Base-by-base conservation (phyloP, 2,888 invertebrate species). In the Panopea generosa region DNA sequence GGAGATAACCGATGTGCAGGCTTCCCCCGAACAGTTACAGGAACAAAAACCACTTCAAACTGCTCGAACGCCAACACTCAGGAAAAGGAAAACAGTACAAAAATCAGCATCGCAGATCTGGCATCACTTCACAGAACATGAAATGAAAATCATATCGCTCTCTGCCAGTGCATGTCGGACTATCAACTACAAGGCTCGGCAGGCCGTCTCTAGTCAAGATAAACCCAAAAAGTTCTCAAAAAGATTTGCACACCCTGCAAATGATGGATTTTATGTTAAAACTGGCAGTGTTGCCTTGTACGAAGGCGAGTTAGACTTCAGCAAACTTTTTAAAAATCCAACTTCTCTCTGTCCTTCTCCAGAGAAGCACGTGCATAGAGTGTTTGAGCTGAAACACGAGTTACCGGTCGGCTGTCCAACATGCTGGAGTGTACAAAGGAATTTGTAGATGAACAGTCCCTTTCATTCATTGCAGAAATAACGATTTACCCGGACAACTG, bases 391-490 rank as follows among this genome's bases (percentile, higher is more conserved):
- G 26, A 72, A 74, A 22, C 69, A 68, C 9, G 77, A 70, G 20
- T 60, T 84, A 11, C 83, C 84, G 1, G 45, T 83, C 16, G 83
- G 82, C 18, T 84, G 84, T 60, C 84, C 84, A 16, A 84, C 84
- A 7, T 84, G 84, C 33, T 84, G 84, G 84, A 84, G 84, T 66
- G 69, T 82, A 9, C 82, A 76, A 52, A 71, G 84, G 68, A 84
- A 84, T 53, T 24, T 26, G 52, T 52, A 52, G 47, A 7, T 33
- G n/a, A n/a, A n/a, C n/a, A n/a, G n/a, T n/a, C n/a, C n/a, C n/a
- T n/a, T n/a, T n/a, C n/a, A n/a, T n/a, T n/a, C n/a, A n/a, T n/a
- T n/a, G n/a, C n/a, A n/a, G n/a, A n/a, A n/a, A n/a, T n/a, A n/a
- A n/a, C n/a, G n/a, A n/a, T n/a, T n/a, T n/a, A n/a, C n/a, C n/a